Evolutionary conservation across 2,113 vertebrate genomes (phyloP).

Genomic region (Carlito syrichta): DNA sequence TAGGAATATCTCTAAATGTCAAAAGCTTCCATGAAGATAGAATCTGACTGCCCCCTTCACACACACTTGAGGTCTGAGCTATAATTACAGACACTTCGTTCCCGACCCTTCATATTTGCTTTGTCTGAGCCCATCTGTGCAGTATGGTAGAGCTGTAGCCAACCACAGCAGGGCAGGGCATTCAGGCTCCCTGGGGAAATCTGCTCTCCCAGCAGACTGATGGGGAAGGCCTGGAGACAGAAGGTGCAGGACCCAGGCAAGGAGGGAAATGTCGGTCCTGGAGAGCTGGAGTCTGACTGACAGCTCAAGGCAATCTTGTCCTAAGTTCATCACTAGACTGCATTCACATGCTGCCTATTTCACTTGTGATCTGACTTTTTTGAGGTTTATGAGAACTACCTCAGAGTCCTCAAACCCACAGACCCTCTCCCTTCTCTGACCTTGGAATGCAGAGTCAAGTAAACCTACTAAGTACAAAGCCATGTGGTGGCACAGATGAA

Average conservation of each 20-base stretch:
- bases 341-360: background rate
- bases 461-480: background rate
- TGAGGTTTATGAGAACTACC: background rate
- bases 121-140: background rate
- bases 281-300: background rate
- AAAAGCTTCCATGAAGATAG: background rate
- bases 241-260: background rate
- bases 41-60: background rate
- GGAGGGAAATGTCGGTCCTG: background rate
- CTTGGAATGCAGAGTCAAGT: background rate
- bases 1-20: conserved; percentile 29
- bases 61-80: background rate
- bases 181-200: background rate
- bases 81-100: background rate
- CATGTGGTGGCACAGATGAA: too few species aligned
- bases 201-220: background rate
- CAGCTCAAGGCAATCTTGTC: background rate
- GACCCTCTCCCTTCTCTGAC: background rate
- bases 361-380: background rate
- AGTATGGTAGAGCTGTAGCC: background rate
- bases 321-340: background rate
- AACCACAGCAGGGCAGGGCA: background rate
- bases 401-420: background rate
- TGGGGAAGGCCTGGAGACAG: background rate
- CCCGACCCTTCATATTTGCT: background rate